These are phyloP conservation scores for Pandemis heparana DNA, from an alignment of 2,888 invertebrate species.

Conservation along the genomic window DNA sequence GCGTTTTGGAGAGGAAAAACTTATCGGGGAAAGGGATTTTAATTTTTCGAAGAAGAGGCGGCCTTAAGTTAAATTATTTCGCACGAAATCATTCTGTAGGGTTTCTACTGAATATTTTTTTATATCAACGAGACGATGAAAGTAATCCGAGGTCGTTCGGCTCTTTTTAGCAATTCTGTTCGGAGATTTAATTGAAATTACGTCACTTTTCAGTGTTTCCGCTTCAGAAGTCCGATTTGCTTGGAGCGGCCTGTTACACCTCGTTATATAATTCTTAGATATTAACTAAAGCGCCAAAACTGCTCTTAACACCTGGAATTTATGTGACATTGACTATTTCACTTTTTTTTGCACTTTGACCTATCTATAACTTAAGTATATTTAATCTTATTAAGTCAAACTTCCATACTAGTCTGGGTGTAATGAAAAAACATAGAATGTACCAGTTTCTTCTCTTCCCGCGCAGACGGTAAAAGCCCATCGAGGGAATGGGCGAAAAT, in stretches of 20 bases:
- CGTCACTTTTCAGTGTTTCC: slow-evolving; percentile 21
- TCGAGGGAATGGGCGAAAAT: too few species aligned
- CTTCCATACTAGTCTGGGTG: too few species aligned
- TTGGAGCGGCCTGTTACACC: neutral
- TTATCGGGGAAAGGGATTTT: slow-evolving; percentile 67
- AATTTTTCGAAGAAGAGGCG: slow-evolving; percentile 67
- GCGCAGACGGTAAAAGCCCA: too few species aligned
- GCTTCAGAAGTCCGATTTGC: slow-evolving; percentile 9
- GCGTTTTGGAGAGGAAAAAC: slow-evolving; percentile 62
- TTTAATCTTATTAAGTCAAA: too few species aligned
- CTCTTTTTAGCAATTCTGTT: slow-evolving; percentile 49
- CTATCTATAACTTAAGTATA: too few species aligned
- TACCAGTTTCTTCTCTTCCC: too few species aligned
- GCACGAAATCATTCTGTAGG: slow-evolving; percentile 73
- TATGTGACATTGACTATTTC: too few species aligned
- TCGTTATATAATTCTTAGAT: too few species aligned
- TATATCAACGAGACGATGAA: slow-evolving; percentile 61
- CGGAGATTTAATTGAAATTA: slow-evolving; percentile 33
- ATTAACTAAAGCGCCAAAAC: too few species aligned
- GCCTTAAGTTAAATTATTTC: slow-evolving; percentile 77
- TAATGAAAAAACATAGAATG: too few species aligned
- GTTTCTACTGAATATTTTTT: slow-evolving; percentile 64
- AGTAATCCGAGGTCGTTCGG: slow-evolving; percentile 59
- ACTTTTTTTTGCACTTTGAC: too few species aligned
- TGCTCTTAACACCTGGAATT: too few species aligned